Percentiles rank a stretch among this genome's conserved stretches.
Evolutionary conservation across 2,113 vertebrate species (phyloP).

Genomic region (Menura novaehollandiae): DNA sequence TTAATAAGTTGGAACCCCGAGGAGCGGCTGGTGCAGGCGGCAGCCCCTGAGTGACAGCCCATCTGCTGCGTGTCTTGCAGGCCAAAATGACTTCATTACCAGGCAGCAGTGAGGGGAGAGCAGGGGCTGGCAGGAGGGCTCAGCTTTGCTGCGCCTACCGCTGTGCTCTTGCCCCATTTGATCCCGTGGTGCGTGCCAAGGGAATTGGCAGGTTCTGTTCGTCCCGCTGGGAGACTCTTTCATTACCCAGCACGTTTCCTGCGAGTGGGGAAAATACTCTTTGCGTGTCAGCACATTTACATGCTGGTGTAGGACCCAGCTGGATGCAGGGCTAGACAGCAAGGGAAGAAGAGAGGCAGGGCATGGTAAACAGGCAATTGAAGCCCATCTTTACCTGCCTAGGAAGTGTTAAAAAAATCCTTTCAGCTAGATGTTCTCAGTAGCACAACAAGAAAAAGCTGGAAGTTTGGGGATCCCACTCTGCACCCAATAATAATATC

Average conservation of each 20-base stretch:
- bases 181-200: not conserved
- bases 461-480: not conserved
- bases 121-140: not conserved
- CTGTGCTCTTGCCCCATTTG: not conserved
- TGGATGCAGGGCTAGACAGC: not conserved
- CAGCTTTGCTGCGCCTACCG: not conserved
- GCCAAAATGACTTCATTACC: constrained; percentile 27
- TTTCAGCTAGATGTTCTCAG: not conserved
- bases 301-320: not conserved
- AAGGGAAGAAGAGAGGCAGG: not conserved
- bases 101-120: not conserved
- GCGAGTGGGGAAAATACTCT: not conserved
- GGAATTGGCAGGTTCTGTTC: not conserved
- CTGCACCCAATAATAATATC: not conserved
- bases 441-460: not conserved
- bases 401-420: not conserved
- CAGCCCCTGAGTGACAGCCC: constrained; percentile 9
- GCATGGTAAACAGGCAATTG: not conserved
- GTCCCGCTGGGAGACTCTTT: not conserved
- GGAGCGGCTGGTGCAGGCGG: not conserved
- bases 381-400: not conserved
- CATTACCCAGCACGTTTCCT: not conserved
- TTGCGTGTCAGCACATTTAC: not conserved
- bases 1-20: not conserved
- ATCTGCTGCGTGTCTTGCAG: not conserved